A percentile compares a stretch with the other conserved stretches of the same genome.
phyloP scores from a whole-genome alignment of 2,888 invertebrate genomes.

The Noctuana brunneofusca region DNA sequence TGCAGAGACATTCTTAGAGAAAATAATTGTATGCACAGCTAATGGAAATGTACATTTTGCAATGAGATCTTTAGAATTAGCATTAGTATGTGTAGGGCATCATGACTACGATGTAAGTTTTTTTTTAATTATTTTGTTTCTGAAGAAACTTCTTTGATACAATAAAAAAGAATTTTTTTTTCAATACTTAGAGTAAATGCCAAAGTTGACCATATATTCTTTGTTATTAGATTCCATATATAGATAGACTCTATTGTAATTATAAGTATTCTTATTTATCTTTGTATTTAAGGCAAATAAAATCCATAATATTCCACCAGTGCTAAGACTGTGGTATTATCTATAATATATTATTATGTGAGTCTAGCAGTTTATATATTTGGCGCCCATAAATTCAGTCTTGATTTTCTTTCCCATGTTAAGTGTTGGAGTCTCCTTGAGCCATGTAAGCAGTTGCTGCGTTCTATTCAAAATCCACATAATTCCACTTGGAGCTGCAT shows the following conservation, averaged over 20 bases:
- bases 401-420: slow-evolving; percentile 19
- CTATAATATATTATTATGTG: no score
- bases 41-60: slow-evolving; percentile 87
- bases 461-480: slow-evolving; percentile 15
- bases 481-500: slow-evolving; percentile 13
- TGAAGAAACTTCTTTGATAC: neutral
- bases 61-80: slow-evolving; percentile 92
- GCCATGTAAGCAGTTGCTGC: slow-evolving; percentile 11
- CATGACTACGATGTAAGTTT: slow-evolving; percentile 94
- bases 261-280: no score
- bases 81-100: slow-evolving; percentile 96
- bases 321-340: no score
- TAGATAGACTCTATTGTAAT: no score
- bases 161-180: no score
- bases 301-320: no score
- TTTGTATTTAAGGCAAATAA: no score
- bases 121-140: slow-evolving; percentile 14
- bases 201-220: no score
- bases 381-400: neutral
- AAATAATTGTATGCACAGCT: slow-evolving; percentile 87
- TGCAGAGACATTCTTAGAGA: slow-evolving; percentile 94
- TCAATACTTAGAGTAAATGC: no score
- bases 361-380: neutral
- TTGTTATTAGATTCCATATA: no score
- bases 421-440: slow-evolving; percentile 30